phyloP scores from a whole-genome alignment of 2,113 vertebrate species.

The Geococcyx californianus region DNA sequence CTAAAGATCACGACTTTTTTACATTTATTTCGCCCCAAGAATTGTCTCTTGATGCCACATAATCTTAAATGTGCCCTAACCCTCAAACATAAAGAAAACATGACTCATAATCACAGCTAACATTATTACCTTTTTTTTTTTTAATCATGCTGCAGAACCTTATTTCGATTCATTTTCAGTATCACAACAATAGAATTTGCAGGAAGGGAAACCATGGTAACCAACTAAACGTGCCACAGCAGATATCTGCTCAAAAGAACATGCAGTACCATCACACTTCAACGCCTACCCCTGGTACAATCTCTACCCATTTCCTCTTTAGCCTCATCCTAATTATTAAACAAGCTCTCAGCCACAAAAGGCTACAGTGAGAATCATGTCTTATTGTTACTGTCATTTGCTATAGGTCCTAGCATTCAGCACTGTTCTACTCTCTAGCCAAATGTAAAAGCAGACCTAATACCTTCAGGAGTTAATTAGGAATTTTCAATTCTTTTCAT shows the following conservation, averaged over 20 bases:
- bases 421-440: slow-evolving; percentile 2
- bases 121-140: slow-evolving; percentile 26
- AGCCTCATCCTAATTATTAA: slow-evolving; percentile 64
- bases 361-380: slow-evolving; percentile 13
- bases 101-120: slow-evolving; percentile 49
- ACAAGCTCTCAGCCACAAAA: slow-evolving; percentile 61
- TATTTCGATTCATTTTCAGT: slow-evolving; percentile 66
- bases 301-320: slow-evolving; percentile 63
- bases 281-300: slow-evolving; percentile 72
- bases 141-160: slow-evolving; percentile 58
- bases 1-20: not conserved
- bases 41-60: not conserved
- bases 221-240: slow-evolving; percentile 72
- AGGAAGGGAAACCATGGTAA: slow-evolving; percentile 83
- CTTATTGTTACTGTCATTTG: slow-evolving; percentile 41
- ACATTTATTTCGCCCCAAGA: slow-evolving; percentile 2
- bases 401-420: slow-evolving; percentile 16
- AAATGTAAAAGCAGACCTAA: slow-evolving; percentile 59
- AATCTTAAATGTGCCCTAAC: not conserved
- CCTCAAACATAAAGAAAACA: not conserved
- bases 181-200: slow-evolving; percentile 73
- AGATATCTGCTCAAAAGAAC: slow-evolving; percentile 78
- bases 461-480: slow-evolving; percentile 42
- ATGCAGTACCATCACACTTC: slow-evolving; percentile 73
- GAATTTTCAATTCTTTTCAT: slow-evolving; percentile 37